Conservation (phyloP, 1,140 invertebrate species). For the Bombus impatiens region DNA sequence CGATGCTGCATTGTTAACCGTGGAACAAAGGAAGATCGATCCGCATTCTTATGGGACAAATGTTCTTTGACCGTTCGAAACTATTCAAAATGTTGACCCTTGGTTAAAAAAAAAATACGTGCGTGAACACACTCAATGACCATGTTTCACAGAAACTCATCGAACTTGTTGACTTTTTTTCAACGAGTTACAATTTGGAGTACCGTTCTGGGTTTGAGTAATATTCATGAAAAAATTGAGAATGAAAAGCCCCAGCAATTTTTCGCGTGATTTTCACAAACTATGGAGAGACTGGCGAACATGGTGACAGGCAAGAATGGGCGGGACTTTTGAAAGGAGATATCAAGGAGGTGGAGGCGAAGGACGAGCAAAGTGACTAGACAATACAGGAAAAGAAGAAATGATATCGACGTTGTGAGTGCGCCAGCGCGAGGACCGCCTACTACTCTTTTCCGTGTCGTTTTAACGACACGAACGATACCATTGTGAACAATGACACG, state of each 20-base stretch:
- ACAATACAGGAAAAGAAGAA: conserved; percentile 72
- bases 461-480: conserved; percentile 25
- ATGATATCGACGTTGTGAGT: conserved; percentile 64
- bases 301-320: conserved; percentile 53
- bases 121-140: background rate
- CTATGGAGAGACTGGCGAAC: background rate
- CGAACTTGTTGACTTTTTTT: background rate
- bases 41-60: conserved; percentile 40
- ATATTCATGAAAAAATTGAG: background rate
- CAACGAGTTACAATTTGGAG: background rate
- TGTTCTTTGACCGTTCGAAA: conserved; percentile 43
- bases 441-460: conserved; percentile 58
- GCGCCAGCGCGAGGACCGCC: conserved; percentile 77
- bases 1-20: conserved; percentile 66
- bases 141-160: background rate
- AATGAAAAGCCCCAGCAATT: background rate
- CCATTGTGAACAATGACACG: conserved; percentile 42
- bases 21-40: conserved; percentile 59
- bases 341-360: conserved; percentile 55
- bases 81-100: conserved; percentile 44
- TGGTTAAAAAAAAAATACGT: background rate
- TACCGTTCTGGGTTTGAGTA: background rate
- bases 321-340: conserved; percentile 69
- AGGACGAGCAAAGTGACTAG: conserved; percentile 75
- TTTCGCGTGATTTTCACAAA: too few species aligned